Evolutionary conservation across 2,797 vertebrate genomes (phyloP).

Genomic region (Enteromius radiatus): DNA sequence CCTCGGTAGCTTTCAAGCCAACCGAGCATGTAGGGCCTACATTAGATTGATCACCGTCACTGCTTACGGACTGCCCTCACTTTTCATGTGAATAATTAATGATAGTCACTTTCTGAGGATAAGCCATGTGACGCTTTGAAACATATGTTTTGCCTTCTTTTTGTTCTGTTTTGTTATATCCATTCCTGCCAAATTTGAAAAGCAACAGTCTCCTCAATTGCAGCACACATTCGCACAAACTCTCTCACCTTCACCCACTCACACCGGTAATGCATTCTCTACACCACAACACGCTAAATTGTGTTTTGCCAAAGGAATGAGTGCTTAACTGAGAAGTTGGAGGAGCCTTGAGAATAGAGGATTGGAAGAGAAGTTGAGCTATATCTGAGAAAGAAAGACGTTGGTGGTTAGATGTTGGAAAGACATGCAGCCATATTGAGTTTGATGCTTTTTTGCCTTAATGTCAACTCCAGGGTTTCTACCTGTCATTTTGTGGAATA

Average conservation of each 20-base stretch:
- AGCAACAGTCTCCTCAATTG: constrained; percentile 69
- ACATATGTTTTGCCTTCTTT: constrained; percentile 80
- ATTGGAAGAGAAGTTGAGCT: constrained; percentile 23
- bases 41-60: constrained; percentile 69
- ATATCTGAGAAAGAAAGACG: constrained; percentile 63
- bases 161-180: constrained; percentile 65
- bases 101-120: constrained; percentile 74
- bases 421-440: constrained; percentile 73
- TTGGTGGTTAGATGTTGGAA: constrained; percentile 61
- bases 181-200: constrained; percentile 58
- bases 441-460: constrained; percentile 84
- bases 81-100: constrained; percentile 66
- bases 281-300: constrained; percentile 54
- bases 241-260: constrained; percentile 61
- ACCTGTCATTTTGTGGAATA: constrained; percentile 76
- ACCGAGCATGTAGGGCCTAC: constrained; percentile 73
- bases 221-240: constrained; percentile 66
- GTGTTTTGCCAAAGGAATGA: constrained; percentile 75
- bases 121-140: constrained; percentile 83
- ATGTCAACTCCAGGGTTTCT: constrained; percentile 78
- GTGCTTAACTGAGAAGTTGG: constrained; percentile 60
- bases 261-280: constrained; percentile 32
- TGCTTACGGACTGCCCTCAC: constrained; percentile 64
- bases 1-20: constrained; percentile 78
- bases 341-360: background rate